Percentiles rank a stretch among this genome's conserved stretches.
Conservation (phyloP, 2,888 invertebrate species). For the Protophormia terraenovae region DNA sequence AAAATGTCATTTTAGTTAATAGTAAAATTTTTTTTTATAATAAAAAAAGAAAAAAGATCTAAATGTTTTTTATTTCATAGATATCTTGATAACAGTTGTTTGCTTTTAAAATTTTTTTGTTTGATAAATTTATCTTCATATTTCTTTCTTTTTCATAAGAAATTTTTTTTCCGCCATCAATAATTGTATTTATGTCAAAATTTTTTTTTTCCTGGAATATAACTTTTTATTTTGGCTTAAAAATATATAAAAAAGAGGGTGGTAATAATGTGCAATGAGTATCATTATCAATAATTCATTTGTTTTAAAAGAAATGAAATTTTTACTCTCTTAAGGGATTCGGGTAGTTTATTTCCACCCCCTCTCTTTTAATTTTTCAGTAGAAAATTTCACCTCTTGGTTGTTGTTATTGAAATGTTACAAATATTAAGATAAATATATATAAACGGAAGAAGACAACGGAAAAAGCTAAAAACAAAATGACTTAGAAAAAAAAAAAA, state of each 20-base stretch:
- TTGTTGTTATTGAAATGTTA: background rate
- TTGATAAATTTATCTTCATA: constrained; percentile 48
- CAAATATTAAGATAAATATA: background rate
- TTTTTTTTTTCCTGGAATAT: constrained; percentile 60
- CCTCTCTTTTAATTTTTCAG: background rate
- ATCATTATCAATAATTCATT: constrained; percentile 68
- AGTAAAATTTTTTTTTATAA: too few species aligned
- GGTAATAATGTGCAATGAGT: constrained; percentile 65
- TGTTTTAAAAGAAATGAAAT: constrained; percentile 60
- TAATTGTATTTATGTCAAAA: constrained; percentile 70
- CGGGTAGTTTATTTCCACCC: background rate
- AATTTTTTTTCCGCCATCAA: constrained; percentile 63
- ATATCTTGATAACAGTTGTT: constrained; percentile 16
- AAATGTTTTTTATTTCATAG: background rate
- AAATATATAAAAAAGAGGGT: constrained; percentile 1
- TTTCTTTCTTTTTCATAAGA: background rate
- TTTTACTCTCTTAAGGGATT: constrained; percentile 52
- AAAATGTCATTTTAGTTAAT: background rate
- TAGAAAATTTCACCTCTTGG: background rate
- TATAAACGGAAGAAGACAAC: constrained; percentile 42
- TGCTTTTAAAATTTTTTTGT: constrained; percentile 25
- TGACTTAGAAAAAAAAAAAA: background rate
- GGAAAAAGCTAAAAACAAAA: background rate
- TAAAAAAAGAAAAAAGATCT: background rate
- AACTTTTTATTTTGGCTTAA: constrained; percentile 15